Evolutionary conservation across 2,888 invertebrate genomes (phyloP), one percentile per base, ranked within the genome.

Genomic region (Cataglyphis albicans): DNA sequence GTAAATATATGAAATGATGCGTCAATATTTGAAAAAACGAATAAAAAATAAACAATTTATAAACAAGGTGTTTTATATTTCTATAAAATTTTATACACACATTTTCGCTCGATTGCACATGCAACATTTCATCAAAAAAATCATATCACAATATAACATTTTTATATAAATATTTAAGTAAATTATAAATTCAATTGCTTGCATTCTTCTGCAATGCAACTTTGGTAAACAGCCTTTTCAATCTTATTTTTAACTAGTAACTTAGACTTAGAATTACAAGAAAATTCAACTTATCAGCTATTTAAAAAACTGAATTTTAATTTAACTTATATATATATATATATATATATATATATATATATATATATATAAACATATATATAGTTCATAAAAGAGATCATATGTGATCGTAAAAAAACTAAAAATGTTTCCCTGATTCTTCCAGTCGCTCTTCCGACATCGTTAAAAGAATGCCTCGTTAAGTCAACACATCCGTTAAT

Each of bases 161-260:
- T 5, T 41, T 10, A 41, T 41, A 35, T 25, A 21, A 65, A 55
- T 64, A 65, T 38, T 76, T 12, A n/a, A 55, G 6, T 59, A 59
- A 41, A 57, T 68, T 15, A 78, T 78, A 44, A 78, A 78, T 44
- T 3, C 41, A 18, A 21, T 78, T 67, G 15, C 44, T 64, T 52
- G 29, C 9, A 38, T 3, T 15, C 29, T 52, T 21, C 25, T 52
- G 3, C 35, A 63, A 64, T 1, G 21, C 59, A 78, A 55, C 59
- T 78, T 68, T 78, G 78, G 76, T 76, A 41, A 41, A 32, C 15
- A 59, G 78, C 67, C 68, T 67, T 78, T 21, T 65, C 67, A 78
- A 41, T 32, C 21, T 29, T 44, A 67, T 15, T 55, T 55, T 76
- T 35, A 55, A 32, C 9, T 75, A 74, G 25, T 68, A 59, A 57